Evolutionary conservation across 2,888 invertebrate species (phyloP), one percentile per base, ranked within the genome.

Genomic region (Microctonus hyperodae): DNA sequence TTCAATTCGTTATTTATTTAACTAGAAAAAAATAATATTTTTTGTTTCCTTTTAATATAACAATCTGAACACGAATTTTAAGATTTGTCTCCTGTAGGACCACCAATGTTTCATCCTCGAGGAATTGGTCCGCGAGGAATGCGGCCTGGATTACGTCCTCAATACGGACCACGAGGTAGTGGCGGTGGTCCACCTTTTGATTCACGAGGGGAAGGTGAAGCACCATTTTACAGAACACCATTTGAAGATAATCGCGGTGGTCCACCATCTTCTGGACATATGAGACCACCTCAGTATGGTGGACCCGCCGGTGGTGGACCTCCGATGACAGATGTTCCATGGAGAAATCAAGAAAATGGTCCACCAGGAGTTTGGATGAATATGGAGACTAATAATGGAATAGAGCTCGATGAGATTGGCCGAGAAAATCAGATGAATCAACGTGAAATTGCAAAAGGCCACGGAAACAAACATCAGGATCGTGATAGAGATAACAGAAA

Each of bases 81-180:
- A 25, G 6, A 59, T 16, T 31, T 51, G 13, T 59, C 22, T 48
- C 53, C 74, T 67, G 1, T 69, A 84, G 84, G 83, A 64, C 83
- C 83, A 3, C 74, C 83, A 62, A 82, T 84, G 79, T 84, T 84
- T 70, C 84, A 83, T 72, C 82, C 80, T 1, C 78, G 84, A 28
- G 84, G 84, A 22, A 79, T 84, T 79, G 84, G 82, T 5, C 83
- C 83, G 16, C 72, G 83, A 10, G 83, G 83, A 4, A 81, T 83
- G 78, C 75, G 83, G 33, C 81, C 82, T 3, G 80, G 79, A 20
- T 80, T 83, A 79, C 77, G 83, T 48, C 78, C 81, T 20, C 79
- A 79, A 5, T 83, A 82, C 40, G 82, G 81, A 9, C 80, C 81
- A 0, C 77, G 81, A 13, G 81, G 44, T 1, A 16, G 9, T 44